Conservation (phyloP, 2,797 vertebrate genomes). For the Caiman crocodilus region DNA sequence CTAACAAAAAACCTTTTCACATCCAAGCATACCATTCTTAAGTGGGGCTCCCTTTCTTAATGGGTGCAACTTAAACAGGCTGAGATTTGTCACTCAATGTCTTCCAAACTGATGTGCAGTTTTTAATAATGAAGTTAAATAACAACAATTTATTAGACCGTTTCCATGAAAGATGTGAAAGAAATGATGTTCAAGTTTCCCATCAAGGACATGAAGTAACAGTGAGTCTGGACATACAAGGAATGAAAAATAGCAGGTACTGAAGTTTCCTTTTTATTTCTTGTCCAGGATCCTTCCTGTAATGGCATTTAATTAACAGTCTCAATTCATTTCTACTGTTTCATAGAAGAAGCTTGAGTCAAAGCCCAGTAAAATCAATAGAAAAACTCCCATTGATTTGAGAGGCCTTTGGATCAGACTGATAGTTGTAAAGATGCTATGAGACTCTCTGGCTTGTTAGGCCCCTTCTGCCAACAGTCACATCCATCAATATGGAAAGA, state of each 20-base stretch:
- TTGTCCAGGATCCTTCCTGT: neutral
- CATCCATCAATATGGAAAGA: neutral
- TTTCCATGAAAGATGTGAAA: neutral
- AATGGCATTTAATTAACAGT: neutral
- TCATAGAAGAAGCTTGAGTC: neutral
- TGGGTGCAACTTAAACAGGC: too few species aligned
- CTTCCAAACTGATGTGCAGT: neutral
- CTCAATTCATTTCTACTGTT: neutral
- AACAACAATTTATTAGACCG: neutral
- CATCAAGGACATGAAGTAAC: neutral
- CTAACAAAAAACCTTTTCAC: neutral
- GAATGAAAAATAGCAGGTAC: neutral
- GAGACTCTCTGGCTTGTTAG: neutral
- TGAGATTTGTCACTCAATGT: neutral
- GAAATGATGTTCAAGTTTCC: neutral
- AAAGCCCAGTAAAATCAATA: neutral
- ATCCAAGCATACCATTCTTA: neutral
- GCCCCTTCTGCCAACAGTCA: neutral
- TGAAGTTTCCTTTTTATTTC: neutral
- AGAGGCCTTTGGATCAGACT: neutral
- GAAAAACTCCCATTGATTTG: neutral
- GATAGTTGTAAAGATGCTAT: neutral
- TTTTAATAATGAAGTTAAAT: neutral
- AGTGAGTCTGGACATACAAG: neutral
- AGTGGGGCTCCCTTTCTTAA: neutral